Conservation (phyloP, 2,888 invertebrate genomes). For the Tetragonisca angustula region DNA sequence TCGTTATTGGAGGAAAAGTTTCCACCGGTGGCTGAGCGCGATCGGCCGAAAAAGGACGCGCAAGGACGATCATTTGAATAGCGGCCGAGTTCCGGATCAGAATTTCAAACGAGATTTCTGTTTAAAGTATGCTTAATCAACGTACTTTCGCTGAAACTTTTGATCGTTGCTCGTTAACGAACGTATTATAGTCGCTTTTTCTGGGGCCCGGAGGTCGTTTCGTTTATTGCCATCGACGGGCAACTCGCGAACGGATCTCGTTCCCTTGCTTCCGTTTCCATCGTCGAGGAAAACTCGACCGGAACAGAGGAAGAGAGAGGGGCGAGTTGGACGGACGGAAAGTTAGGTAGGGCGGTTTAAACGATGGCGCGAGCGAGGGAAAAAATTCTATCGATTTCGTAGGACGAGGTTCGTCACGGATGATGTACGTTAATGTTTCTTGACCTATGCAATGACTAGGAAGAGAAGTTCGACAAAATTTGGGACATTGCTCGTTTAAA, state of each 20-base stretch:
- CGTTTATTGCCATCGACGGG: constrained; percentile 33
- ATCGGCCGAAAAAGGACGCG: constrained; percentile 15
- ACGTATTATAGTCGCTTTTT: constrained; percentile 49
- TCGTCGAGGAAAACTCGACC: background rate
- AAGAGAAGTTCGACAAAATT: too few species aligned
- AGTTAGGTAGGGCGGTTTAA: constrained; percentile 36
- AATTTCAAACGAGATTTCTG: constrained; percentile 57
- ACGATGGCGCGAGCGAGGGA: background rate
- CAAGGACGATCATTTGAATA: constrained; percentile 51
- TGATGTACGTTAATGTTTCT: background rate
- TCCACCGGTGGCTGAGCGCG: background rate
- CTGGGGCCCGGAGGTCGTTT: constrained; percentile 25
- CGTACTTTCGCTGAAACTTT: constrained; percentile 55
- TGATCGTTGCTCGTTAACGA: constrained; percentile 60
- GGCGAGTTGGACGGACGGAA: constrained; percentile 6
- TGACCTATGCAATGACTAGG: too few species aligned
- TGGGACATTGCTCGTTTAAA: too few species aligned
- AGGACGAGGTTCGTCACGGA: background rate
- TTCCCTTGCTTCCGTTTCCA: background rate
- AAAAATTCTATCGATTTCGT: constrained; percentile 7
- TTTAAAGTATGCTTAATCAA: constrained; percentile 59
- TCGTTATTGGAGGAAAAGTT: constrained; percentile 11
- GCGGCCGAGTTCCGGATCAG: constrained; percentile 35
- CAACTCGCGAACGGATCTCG: constrained; percentile 24
- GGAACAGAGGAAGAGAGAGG: background rate